Evolutionary conservation across 2,797 vertebrate species (phyloP), one percentile per base, ranked within the genome.

Genomic region (Danionella dracula): DNA sequence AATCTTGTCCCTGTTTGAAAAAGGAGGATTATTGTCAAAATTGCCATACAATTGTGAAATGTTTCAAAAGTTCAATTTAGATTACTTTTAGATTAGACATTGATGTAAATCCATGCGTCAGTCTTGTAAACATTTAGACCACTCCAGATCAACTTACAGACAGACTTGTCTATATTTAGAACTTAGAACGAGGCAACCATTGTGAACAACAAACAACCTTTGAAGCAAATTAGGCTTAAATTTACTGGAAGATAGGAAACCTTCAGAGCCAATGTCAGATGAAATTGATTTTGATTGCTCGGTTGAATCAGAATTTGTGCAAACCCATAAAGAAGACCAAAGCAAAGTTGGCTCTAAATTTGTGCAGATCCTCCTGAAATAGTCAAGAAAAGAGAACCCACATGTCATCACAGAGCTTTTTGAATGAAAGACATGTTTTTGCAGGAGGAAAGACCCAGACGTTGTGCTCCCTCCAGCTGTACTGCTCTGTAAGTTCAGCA

Each of bases 371-470:
- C 50, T 87, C 51, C 69, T 87, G 54, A 16, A n/a, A 1, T 68
- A 75, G 15, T 62, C 81, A 16, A 17, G 32, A 38, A 56, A 38
- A 41, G 55, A 34, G 34, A 79, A 78, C 0, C 79, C 78, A 59
- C 74, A 88, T 5, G 79, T 80, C 1, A 53, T 77, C 21, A 84
- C 86, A 16, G 84, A 89, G 50, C 60, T 89, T 15, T 79, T 76
- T 51, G n/a, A 88, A 85, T 1, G 84, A 88, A 2, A 85, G n/a
- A n/a, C n/a, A n/a, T n/a, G n/a, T n/a, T n/a, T n/a, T n/a, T n/a
- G 89, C 78, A 87, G 86, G 83, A 85, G 87, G 83, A 88, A 88
- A 66, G 79, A 81, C 20, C 78, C 85, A 3, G 32, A 38, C 0
- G 76, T 80, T 5, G 78, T 64, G 66, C 79, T 87, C 74, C 83